Percentiles rank a stretch among this genome's conserved stretches.
Evolutionary conservation across 2,888 invertebrate species (phyloP).

Genomic region (Pandemis cinnamomeana): DNA sequence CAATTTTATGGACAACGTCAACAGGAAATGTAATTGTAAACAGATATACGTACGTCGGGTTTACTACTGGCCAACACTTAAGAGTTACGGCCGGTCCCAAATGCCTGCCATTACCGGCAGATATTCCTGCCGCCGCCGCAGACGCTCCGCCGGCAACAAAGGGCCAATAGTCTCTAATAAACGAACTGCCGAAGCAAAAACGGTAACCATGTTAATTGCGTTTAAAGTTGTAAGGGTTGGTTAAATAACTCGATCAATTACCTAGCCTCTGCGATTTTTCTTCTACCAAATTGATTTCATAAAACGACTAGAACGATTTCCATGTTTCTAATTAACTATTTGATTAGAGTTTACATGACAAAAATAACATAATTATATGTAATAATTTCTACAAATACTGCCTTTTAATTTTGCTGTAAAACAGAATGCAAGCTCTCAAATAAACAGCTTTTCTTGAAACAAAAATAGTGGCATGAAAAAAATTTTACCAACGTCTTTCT

Average conservation of each 20-base stretch:
- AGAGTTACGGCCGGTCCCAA: slow-evolving; percentile 30
- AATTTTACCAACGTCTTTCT: slow-evolving; percentile 15
- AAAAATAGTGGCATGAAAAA: slow-evolving; percentile 17
- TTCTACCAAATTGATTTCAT: too few species aligned
- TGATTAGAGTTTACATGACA: too few species aligned
- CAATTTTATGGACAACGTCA: slow-evolving; percentile 58
- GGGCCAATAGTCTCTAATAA: not conserved
- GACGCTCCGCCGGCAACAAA: not conserved
- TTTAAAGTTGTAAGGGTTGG: not conserved
- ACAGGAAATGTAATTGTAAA: slow-evolving; percentile 62
- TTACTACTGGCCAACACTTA: slow-evolving; percentile 36
- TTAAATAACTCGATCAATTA: not conserved
- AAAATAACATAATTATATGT: too few species aligned
- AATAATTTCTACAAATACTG: not conserved
- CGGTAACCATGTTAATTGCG: not conserved
- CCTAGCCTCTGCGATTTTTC: too few species aligned
- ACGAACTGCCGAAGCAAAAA: not conserved
- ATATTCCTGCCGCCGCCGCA: not conserved
- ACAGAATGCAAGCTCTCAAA: not conserved
- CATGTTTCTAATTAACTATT: too few species aligned
- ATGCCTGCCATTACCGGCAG: slow-evolving; percentile 23
- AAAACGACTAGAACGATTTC: too few species aligned
- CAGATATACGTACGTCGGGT: slow-evolving; percentile 48
- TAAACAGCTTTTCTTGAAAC: slow-evolving; percentile 1
- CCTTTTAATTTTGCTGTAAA: not conserved